These are phyloP conservation scores for Eumacrocentrus americanus DNA, from an alignment of 2,888 invertebrate species.

Conservation along the genomic window DNA sequence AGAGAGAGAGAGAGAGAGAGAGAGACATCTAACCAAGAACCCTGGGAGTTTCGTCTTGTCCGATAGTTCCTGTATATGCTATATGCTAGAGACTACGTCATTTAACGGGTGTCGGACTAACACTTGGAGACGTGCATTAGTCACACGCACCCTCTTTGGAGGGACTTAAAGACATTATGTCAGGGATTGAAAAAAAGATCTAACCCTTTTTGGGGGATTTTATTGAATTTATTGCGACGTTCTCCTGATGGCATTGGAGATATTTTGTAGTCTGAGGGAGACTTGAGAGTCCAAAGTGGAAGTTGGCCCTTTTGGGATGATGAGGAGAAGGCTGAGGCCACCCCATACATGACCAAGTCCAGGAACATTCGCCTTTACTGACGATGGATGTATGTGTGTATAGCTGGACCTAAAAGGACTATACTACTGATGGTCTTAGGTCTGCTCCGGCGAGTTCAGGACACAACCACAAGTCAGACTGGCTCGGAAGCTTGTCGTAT, in stretches of 20 bases:
- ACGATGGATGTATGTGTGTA: too few species aligned
- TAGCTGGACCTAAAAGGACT: constrained; percentile 17
- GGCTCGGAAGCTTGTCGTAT: constrained; percentile 38
- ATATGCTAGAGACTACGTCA: constrained; percentile 39
- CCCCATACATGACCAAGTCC: constrained; percentile 5
- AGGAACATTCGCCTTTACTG: constrained; percentile 10
- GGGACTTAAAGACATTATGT: neutral
- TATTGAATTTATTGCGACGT: constrained; percentile 11
- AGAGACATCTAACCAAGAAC: constrained; percentile 18
- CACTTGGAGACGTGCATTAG: constrained; percentile 8
- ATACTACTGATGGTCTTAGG: constrained; percentile 20
- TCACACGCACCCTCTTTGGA: constrained; percentile 8
- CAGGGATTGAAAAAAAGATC: too few species aligned
- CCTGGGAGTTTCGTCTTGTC: constrained; percentile 50
- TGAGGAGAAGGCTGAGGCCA: constrained; percentile 1
- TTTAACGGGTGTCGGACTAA: constrained; percentile 57
- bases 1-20: neutral
- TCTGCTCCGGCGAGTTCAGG: constrained; percentile 17
- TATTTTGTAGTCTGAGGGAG: neutral
- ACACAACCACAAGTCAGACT: constrained; percentile 24
- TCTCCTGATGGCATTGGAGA: neutral
- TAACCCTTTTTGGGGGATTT: neutral
- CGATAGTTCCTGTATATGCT: constrained; percentile 46
- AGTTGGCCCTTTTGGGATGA: constrained; percentile 14
- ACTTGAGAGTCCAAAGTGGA: constrained; percentile 17